These are phyloP conservation scores for Apodemia hepburni DNA, from an alignment of 2,888 invertebrate genomes.

Conservation along the genomic window DNA sequence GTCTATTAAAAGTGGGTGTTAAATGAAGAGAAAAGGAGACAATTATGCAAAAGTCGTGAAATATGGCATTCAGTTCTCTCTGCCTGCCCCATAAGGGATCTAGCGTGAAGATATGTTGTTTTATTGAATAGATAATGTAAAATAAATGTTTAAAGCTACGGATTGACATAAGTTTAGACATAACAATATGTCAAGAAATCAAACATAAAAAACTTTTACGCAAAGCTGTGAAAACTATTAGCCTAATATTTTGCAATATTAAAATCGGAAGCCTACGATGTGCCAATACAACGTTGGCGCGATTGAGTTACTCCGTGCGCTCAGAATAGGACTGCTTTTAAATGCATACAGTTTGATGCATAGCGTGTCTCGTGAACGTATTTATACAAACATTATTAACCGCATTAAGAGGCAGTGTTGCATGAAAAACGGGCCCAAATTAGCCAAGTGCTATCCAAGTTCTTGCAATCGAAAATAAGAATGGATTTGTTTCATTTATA, in stretches of 20 bases:
- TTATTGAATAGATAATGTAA: too few relatives aligned
- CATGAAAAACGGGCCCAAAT: slow-evolving; percentile 66
- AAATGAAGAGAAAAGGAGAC: too few relatives aligned
- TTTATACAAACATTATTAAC: slow-evolving; percentile 36
- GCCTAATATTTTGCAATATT: slow-evolving; percentile 10
- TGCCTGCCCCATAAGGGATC: too few relatives aligned
- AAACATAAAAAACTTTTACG: background rate
- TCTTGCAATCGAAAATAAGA: slow-evolving; percentile 72
- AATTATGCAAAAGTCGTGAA: too few relatives aligned
- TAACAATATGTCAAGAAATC: too few relatives aligned
- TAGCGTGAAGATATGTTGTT: too few relatives aligned
- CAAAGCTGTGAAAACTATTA: background rate
- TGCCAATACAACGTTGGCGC: slow-evolving; percentile 27
- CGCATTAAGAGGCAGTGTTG: slow-evolving; percentile 60
- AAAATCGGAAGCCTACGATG: slow-evolving; percentile 19
- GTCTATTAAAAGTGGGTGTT: too few relatives aligned
- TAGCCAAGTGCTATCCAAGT: slow-evolving; percentile 58
- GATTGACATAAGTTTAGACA: too few relatives aligned
- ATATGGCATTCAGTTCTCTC: too few relatives aligned
- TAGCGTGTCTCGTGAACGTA: slow-evolving; percentile 38
- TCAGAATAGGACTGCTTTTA: slow-evolving; percentile 35
- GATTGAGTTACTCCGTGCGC: slow-evolving; percentile 25
- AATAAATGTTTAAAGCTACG: too few relatives aligned
- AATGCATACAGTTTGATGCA: slow-evolving; percentile 37
- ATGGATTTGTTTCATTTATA: slow-evolving; percentile 67